These are phyloP conservation scores for Trichonephila inaurata DNA, from an alignment of 1,140 invertebrate species.

Conservation along the genomic window DNA sequence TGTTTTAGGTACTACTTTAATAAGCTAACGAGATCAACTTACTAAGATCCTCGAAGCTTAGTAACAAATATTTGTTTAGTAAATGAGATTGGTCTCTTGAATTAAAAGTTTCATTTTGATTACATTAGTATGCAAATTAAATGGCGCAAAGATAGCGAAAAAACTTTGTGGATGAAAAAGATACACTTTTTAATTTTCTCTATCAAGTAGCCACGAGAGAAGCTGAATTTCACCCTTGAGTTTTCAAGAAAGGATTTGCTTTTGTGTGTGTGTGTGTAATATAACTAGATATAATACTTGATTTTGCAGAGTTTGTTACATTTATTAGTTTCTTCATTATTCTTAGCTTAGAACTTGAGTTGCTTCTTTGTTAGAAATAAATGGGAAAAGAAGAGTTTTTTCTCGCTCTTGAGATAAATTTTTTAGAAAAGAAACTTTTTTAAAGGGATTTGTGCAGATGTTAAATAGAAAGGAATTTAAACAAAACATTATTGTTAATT, in stretches of 20 bases:
- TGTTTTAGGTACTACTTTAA: neutral
- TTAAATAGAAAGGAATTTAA: too few relatives aligned
- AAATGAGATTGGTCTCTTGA: slow-evolving; percentile 9
- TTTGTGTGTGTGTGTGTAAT: neutral
- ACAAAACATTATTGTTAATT: too few relatives aligned
- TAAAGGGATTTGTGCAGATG: too few relatives aligned
- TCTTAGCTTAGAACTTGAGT: neutral
- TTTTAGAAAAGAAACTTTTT: too few relatives aligned
- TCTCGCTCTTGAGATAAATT: too few relatives aligned
- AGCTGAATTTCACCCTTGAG: neutral
- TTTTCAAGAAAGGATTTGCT: neutral
- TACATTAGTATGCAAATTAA: slow-evolving; percentile 13
- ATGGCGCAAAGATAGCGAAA: neutral
- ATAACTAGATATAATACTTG: neutral
- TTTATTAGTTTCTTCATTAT: neutral
- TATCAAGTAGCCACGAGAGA: neutral
- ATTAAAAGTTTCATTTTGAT: neutral
- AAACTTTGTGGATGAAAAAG: neutral
- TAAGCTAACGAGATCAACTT: neutral
- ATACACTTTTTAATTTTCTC: neutral
- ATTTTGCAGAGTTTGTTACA: neutral
- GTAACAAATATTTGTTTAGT: slow-evolving; percentile 12
- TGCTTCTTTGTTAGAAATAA: neutral
- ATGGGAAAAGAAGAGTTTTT: too few relatives aligned
- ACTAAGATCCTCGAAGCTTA: neutral